These are phyloP conservation scores for Deilephila porcellus DNA, from an alignment of 2,888 invertebrate species.

Conservation along the genomic window DNA sequence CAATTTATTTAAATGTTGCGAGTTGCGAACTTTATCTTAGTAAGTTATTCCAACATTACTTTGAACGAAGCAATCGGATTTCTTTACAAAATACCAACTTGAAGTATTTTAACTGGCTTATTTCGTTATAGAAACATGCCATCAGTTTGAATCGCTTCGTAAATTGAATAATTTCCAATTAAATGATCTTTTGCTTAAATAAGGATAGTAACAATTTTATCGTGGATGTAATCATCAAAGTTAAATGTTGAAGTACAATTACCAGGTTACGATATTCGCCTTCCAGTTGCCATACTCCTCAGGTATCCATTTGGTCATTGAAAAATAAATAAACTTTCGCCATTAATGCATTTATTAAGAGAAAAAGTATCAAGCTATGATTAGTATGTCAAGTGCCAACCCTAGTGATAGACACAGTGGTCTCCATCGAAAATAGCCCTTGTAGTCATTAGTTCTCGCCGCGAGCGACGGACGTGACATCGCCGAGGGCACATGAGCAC, in stretches of 20 bases:
- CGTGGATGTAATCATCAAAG: too few species aligned
- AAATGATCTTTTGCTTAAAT: too few species aligned
- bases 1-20: constrained; percentile 18
- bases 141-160: not conserved
- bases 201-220: too few species aligned
- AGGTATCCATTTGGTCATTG: too few species aligned
- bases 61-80: constrained; percentile 9
- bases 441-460: constrained; percentile 21
- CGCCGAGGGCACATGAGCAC: not conserved
- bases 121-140: not conserved
- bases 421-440: constrained; percentile 11
- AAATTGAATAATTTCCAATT: not conserved
- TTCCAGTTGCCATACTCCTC: too few species aligned
- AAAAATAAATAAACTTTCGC: too few species aligned
- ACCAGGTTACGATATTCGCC: too few species aligned
- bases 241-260: too few species aligned
- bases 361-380: too few species aligned
- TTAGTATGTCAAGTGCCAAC: not conserved
- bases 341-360: too few species aligned
- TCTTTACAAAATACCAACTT: not conserved
- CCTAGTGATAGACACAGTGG: not conserved
- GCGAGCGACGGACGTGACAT: not conserved
- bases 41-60: not conserved
- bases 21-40: not conserved
- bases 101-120: not conserved